A percentile compares a stretch with the other conserved stretches of the same genome.
Conservation (phyloP, 2,113 vertebrate species). For the Salvator merianae region DNA sequence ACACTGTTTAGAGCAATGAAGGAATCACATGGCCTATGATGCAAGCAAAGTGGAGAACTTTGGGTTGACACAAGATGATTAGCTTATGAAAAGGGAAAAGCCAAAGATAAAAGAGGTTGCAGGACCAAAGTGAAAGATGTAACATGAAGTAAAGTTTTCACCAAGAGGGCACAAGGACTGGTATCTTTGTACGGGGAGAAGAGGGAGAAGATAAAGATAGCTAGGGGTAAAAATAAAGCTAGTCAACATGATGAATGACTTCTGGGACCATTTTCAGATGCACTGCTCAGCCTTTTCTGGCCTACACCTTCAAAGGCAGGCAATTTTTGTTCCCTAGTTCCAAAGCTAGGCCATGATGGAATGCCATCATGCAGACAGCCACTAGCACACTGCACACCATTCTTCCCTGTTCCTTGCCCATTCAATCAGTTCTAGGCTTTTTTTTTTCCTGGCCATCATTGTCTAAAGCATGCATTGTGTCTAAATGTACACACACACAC, state of each 20-base stretch:
- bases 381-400: no score
- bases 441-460: slow-evolving; percentile 40
- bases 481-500: neutral
- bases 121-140: neutral
- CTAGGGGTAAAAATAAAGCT: no score
- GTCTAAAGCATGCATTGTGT: slow-evolving; percentile 5
- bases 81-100: neutral
- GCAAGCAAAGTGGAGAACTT: neutral
- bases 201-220: neutral
- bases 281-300: no score
- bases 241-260: no score
- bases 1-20: no score
- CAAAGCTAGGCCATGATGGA: no score
- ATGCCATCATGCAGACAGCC: no score
- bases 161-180: neutral
- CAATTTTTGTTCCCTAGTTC: no score
- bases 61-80: neutral
- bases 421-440: neutral
- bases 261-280: no score
- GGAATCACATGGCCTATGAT: no score
- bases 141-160: neutral
- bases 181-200: neutral
- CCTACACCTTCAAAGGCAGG: no score
- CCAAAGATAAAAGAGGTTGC: neutral
- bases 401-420: no score